A percentile compares a stretch with the other conserved stretches of the same genome.
These are phyloP conservation scores for Oncopeltus fasciatus DNA, from an alignment of 1,140 invertebrate species.

Conservation along the genomic window DNA sequence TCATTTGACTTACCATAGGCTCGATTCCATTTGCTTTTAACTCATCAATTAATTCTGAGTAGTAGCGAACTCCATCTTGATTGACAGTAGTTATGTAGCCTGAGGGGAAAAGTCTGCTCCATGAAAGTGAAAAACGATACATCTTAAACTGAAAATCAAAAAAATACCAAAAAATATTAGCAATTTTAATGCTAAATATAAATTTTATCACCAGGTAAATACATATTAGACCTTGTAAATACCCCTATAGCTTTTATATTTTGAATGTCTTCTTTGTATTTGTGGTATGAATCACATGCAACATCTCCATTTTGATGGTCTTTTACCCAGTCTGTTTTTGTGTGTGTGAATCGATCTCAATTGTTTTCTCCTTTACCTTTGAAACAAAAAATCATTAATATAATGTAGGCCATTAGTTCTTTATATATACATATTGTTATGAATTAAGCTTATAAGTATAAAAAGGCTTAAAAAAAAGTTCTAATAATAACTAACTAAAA, in stretches of 20 bases:
- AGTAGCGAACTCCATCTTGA: constrained; percentile 28
- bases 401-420: too few species aligned
- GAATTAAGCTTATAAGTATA: too few species aligned
- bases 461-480: too few species aligned
- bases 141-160: constrained; percentile 29
- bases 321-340: background rate
- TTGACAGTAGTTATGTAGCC: constrained; percentile 39
- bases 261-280: background rate
- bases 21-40: constrained; percentile 33
- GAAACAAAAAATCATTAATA: too few species aligned
- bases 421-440: too few species aligned
- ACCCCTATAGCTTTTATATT: background rate
- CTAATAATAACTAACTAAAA: too few species aligned
- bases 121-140: constrained; percentile 50
- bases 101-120: constrained; percentile 43
- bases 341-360: background rate
- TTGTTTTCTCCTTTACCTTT: background rate
- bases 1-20: constrained; percentile 45
- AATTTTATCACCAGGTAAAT: background rate
- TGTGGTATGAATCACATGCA: background rate
- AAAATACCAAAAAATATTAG: background rate
- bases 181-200: background rate
- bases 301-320: background rate
- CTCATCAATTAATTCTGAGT: constrained; percentile 33
- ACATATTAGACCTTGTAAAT: background rate